Conservation (phyloP, 2,888 invertebrate species). For the Microplitis manilae region DNA sequence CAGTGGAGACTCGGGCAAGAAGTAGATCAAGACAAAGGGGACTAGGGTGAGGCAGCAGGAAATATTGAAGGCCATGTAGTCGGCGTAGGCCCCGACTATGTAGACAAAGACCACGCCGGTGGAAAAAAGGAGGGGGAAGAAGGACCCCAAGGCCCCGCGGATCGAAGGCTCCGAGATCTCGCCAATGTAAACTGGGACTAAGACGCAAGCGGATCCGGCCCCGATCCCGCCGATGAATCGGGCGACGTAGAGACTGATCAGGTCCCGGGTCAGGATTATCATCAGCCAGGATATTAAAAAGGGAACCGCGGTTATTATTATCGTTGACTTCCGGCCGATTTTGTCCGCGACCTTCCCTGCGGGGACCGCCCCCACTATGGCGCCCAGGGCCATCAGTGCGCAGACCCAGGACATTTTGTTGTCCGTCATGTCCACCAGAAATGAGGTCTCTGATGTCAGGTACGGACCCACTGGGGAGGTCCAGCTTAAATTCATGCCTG, state of each 20-base stretch:
- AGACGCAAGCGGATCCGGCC: slow-evolving; percentile 68
- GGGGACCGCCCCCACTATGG: slow-evolving; percentile 62
- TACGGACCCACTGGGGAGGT: slow-evolving; percentile 62
- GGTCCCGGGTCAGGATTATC: slow-evolving; percentile 59
- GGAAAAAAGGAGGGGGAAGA: slow-evolving; percentile 72
- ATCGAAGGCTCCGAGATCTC: slow-evolving; percentile 73
- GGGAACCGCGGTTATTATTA: slow-evolving; percentile 58
- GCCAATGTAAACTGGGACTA: slow-evolving; percentile 73
- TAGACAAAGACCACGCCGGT: slow-evolving; percentile 73
- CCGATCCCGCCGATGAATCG: slow-evolving; percentile 73
- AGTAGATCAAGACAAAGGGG: slow-evolving; percentile 65
- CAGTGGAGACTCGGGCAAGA: slow-evolving; percentile 63
- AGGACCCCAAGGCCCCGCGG: slow-evolving; percentile 73
- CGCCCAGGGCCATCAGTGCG: slow-evolving; percentile 61
- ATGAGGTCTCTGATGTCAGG: slow-evolving; percentile 54
- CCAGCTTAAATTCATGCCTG: slow-evolving; percentile 64
- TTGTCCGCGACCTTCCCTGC: slow-evolving; percentile 63
- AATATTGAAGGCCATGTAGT: slow-evolving; percentile 71
- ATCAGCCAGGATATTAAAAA: slow-evolving; percentile 70
- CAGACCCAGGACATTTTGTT: slow-evolving; percentile 60
- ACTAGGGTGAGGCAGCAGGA: slow-evolving; percentile 67
- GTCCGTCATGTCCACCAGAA: slow-evolving; percentile 53
- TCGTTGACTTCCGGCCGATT: slow-evolving; percentile 61
- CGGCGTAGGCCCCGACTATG: slow-evolving; percentile 68
- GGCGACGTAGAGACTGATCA: slow-evolving; percentile 57